A percentile compares a stretch with the other conserved stretches of the same genome.
phyloP scores from a whole-genome alignment of 2,113 vertebrate species.

The Campylorhamphus procurvoides region DNA sequence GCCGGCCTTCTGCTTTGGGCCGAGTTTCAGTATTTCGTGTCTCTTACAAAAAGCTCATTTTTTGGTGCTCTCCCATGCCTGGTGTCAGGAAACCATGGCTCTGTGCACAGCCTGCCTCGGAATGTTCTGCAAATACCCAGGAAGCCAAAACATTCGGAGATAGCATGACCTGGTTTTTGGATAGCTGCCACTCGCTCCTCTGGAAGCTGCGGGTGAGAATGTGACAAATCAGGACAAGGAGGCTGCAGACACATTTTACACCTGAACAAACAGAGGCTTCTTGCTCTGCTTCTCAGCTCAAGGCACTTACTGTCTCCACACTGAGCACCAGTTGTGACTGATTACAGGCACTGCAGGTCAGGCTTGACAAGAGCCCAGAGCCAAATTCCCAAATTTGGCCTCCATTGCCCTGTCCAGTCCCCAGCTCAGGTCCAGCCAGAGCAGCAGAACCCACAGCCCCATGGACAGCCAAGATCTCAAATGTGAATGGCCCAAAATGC shows the following conservation, averaged over 20 bases:
- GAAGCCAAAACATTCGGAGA: background rate
- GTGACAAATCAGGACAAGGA: background rate
- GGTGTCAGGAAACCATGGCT: background rate
- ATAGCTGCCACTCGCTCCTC: background rate
- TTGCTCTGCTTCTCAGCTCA: background rate
- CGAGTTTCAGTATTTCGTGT: background rate
- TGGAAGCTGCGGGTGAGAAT: background rate
- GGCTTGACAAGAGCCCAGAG: background rate
- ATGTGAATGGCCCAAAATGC: background rate
- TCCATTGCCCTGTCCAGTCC: background rate
- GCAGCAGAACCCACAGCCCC: background rate
- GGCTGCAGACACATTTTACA: background rate
- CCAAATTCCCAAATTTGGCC: background rate
- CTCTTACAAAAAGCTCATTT: background rate
- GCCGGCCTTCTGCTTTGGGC: background rate
- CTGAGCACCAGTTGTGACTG: background rate
- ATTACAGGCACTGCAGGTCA: background rate
- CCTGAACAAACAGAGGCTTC: background rate
- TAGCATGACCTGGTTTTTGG: slow-evolving; percentile 18
- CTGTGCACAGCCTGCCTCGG: background rate
- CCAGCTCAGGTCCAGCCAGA: background rate
- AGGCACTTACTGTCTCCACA: background rate
- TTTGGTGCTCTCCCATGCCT: background rate
- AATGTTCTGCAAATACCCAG: background rate
- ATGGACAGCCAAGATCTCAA: accelerated